Percentiles rank a stretch among this genome's conserved stretches.
Evolutionary conservation across 2,113 vertebrate genomes (phyloP).

Genomic region (Meles meles): DNA sequence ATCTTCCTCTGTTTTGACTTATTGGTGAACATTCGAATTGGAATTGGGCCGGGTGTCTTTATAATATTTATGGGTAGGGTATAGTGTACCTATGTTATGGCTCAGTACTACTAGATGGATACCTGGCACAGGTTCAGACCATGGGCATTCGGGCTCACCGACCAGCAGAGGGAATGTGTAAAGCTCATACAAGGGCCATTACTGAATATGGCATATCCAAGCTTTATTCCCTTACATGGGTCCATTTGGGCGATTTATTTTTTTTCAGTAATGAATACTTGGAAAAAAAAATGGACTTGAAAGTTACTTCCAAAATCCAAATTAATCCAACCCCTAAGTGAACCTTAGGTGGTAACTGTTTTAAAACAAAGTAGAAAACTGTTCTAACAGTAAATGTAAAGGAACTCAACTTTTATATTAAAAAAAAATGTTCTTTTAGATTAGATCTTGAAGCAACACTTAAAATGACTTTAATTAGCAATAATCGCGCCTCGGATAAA

Average conservation of each 20-base stretch:
- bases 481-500: too few relatives aligned
- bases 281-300: constrained; percentile 6
- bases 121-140: not conserved
- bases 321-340: not conserved
- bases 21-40: not conserved
- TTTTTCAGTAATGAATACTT: not conserved
- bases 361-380: not conserved
- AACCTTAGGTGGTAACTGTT: not conserved
- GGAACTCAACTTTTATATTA: not conserved
- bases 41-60: not conserved
- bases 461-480: not conserved
- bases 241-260: not conserved
- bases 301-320: constrained; percentile 29
- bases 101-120: not conserved
- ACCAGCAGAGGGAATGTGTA: not conserved
- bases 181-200: not conserved
- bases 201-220: not conserved
- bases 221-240: not conserved
- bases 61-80: not conserved
- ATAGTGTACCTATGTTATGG: not conserved
- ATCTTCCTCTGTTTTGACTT: constrained; percentile 18
- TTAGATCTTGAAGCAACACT: not conserved
- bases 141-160: not conserved
- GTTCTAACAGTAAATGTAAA: not conserved
- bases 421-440: not conserved